Evolutionary conservation across 2,113 vertebrate species (phyloP).

Genomic region (Crypturellus undulatus): DNA sequence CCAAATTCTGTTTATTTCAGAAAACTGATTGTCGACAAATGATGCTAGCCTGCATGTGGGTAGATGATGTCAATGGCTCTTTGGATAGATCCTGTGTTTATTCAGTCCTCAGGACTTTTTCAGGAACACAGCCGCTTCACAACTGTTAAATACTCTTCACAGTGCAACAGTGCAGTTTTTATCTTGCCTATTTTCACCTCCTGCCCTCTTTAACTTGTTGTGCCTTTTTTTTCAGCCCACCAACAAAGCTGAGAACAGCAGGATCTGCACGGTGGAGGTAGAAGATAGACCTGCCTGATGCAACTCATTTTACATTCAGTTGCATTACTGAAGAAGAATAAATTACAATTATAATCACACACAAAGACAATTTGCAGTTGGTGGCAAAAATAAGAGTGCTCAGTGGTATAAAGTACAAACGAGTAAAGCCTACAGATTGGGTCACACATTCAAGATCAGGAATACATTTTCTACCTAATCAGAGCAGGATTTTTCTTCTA

Average conservation of each 20-base stretch:
- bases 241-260: not conserved
- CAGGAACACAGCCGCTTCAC: not conserved
- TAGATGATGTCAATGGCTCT: not conserved
- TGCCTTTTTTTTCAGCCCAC: not conserved
- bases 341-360: not conserved
- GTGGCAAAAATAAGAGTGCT: not conserved
- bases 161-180: not conserved
- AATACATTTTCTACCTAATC: not conserved
- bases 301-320: not conserved
- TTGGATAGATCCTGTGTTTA: not conserved
- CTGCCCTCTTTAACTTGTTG: not conserved
- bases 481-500: not conserved
- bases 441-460: not conserved
- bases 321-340: not conserved
- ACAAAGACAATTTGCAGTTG: not conserved
- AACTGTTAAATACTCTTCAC: not conserved
- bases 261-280: accelerated
- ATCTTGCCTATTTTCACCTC: not conserved
- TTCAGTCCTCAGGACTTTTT: not conserved
- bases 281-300: not conserved
- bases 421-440: not conserved
- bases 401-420: not conserved
- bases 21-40: not conserved
- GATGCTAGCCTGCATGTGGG: not conserved
- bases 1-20: constrained; percentile 16